Percentiles rank a stretch among this genome's conserved stretches.
phyloP scores from a whole-genome alignment of 2,888 invertebrate genomes.

The Papilio protenor region DNA sequence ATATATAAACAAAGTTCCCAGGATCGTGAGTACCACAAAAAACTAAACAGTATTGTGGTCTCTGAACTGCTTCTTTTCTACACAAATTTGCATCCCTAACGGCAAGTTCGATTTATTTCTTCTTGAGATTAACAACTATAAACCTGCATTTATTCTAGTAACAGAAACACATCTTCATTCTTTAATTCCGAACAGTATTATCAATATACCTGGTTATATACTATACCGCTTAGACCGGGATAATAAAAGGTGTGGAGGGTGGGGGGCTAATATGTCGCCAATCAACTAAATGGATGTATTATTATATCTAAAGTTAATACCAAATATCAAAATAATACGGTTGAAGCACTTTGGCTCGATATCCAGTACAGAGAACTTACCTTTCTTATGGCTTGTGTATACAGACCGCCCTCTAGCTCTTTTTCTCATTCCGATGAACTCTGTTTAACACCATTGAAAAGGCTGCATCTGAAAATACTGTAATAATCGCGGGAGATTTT shows the following conservation, averaged over 20 bases:
- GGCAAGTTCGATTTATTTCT: constrained; percentile 34
- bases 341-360: neutral
- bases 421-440: no score
- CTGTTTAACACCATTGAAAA: neutral
- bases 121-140: constrained; percentile 8
- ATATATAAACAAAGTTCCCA: constrained; percentile 9
- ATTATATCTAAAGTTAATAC: constrained; percentile 16
- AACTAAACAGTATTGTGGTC: neutral
- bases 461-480: no score
- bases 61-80: constrained; percentile 25
- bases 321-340: neutral
- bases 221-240: neutral
- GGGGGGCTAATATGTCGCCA: constrained; percentile 12
- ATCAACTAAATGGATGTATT: constrained; percentile 1
- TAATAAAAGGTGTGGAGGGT: constrained; percentile 11
- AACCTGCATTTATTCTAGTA: neutral
- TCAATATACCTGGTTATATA: neutral
- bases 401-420: no score
- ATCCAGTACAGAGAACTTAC: neutral
- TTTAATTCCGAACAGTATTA: neutral
- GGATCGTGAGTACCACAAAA: constrained; percentile 1
- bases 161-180: neutral
- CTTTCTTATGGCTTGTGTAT: neutral
- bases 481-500: no score
- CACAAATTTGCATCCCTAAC: constrained; percentile 36